phyloP scores from a whole-genome alignment of 2,888 invertebrate genomes.

The Pristionchus japonicus region DNA sequence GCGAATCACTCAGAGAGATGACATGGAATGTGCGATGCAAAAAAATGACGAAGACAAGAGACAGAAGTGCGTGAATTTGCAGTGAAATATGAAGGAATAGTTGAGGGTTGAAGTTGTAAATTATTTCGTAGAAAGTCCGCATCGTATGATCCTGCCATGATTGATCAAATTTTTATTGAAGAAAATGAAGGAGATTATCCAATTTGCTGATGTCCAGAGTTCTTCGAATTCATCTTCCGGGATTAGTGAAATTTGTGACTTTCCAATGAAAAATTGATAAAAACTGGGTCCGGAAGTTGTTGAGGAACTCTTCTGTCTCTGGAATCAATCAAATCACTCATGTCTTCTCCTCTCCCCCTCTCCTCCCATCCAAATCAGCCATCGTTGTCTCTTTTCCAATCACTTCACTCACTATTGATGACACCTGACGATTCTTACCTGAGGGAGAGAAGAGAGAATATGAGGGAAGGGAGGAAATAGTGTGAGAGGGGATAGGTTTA shows the following conservation, averaged over 20 bases:
- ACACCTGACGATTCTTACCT: neutral
- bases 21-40: conserved; percentile 24
- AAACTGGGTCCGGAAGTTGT: neutral
- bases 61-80: neutral
- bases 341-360: too few relatives aligned
- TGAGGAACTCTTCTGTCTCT: neutral
- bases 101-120: too few relatives aligned
- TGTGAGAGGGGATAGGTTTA: conserved; percentile 29
- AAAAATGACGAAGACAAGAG: conserved; percentile 19
- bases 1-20: neutral
- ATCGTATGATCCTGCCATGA: neutral
- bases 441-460: neutral
- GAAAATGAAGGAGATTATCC: neutral
- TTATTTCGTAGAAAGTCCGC: neutral
- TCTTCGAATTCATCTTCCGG: neutral
- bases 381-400: neutral
- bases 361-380: neutral
- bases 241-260: neutral
- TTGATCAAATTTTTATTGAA: neutral
- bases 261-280: neutral
- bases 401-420: neutral
- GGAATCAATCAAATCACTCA: conserved; percentile 10
- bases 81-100: too few relatives aligned
- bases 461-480: conserved; percentile 15
- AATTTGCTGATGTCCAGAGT: neutral